Evolutionary conservation across 1,140 invertebrate genomes (phyloP), one percentile per base, ranked within the genome.

Genomic region (Anoplolepis gracilipes): DNA sequence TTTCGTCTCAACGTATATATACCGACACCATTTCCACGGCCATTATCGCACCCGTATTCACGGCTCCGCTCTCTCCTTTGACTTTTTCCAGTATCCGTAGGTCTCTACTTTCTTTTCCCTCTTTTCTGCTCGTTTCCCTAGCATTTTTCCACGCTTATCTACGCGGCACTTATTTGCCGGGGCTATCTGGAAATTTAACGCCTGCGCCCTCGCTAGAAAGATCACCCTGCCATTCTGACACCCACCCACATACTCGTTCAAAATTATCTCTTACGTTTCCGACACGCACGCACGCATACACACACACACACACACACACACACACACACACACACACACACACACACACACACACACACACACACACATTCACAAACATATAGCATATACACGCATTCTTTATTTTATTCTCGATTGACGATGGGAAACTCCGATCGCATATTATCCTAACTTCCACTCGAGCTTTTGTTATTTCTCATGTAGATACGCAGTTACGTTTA

Each of bases 181-280:
- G 30, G 73, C 77, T 88, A 76, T 85, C 72, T 87, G 53, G 59
- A 78, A 88, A 87, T 84, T 87, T 87, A 79, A 76, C 81, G 62
- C 62, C 39, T 72, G 65, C 59, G 28, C 57, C 53, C 39, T 84
- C n/a, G 46, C 65, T 33, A 42, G 53, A n/a, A 61, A 87, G 78
- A 88, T 88, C 78, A 76, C 78, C 62, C 78, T 64, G 69, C 72
- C 62, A 61, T 73, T 87, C 53, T 59, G 11, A 69, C 76, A n/a
- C 30, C 42, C 61, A 78, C 42, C 28, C 76, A 49, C 46, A 33
- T 33, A n/a, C 59, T 53, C 30, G 55, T 67, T 82, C 46, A 46
- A 64, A 82, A 81, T 16, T 82, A 61, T 82, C 46, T 61, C 46
- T 72, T 65, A 19, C 67, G 5, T 69, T 55, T 30, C 16, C 42